Evolutionary conservation across 1,140 invertebrate genomes (phyloP), one percentile per base, ranked within the genome.

Genomic region (Panonychus citri): DNA sequence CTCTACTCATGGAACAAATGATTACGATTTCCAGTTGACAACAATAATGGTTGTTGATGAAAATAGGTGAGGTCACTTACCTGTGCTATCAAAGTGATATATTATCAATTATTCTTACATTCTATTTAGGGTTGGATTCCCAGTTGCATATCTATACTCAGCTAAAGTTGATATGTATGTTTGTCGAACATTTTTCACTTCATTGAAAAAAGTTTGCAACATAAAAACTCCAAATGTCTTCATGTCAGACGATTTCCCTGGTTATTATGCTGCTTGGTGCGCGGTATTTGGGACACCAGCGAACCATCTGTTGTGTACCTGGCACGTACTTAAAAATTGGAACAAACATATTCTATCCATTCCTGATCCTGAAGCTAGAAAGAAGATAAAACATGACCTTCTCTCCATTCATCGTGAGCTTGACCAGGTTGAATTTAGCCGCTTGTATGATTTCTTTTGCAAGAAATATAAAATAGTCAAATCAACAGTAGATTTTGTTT

Each of bases 1-100:
- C 24, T 34, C 50, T 12, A 55, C 53, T 4, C 59, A 57, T 60
- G 59, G 56, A 2, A 52, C 53, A 19, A 60, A 60, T 24, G 15
- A 19, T 10, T 54, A 55, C 34, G 42, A 58, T 10, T 60, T 58
- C 46, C 30, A 48, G 1, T 39, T 60, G 19, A 60, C 50, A 8
- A 52, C 59, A 21, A 24, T 60, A 13, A 5, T 60, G 25, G 50
- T 56, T 1, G 43, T 46, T n/a, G 43, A 46, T 46, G 43, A 46
- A 19, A 46, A 46, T 24, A 46, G 43, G 43, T 25, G 25, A 19
- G n/a, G 10, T 2, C 10, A 3, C 1, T 19, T 19, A 1, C 30
- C 5, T 34, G 12, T 34, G 5, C 5, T 34, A 5, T 12, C 12
- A 34, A 34, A 34, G 5, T 34, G 12, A 34, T 7, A 34, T 34